A percentile compares a stretch with the other conserved stretches of the same genome.
Evolutionary conservation across 2,888 invertebrate species (phyloP).

Genomic region (Ligdia adustata): DNA sequence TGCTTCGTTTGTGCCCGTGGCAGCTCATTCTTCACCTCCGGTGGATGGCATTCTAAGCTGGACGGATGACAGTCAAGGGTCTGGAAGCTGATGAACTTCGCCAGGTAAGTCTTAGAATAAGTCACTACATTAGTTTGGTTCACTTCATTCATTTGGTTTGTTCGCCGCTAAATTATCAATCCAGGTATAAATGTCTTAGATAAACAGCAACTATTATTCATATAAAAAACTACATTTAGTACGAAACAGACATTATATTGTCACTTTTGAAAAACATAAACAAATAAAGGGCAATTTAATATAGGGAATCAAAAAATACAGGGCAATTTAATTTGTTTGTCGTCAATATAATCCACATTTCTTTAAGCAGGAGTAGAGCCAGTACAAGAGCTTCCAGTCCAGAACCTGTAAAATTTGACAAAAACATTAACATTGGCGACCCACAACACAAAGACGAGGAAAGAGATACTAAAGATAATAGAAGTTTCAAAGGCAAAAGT

Average conservation of each 20-base stretch:
- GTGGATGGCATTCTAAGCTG: slow-evolving; percentile 63
- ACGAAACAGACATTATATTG: not conserved
- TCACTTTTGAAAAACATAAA: not conserved
- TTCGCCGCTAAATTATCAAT: too few species aligned
- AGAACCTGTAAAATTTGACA: slow-evolving; percentile 4
- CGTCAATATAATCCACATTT: slow-evolving; percentile 1
- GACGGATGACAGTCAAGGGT: slow-evolving; percentile 68
- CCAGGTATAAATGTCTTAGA: too few species aligned
- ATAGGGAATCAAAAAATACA: not conserved
- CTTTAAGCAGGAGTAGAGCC: slow-evolving; percentile 34
- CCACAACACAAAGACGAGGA: not conserved
- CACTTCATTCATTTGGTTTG: too few species aligned
- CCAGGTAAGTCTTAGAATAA: slow-evolving; percentile 53
- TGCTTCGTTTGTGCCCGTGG: slow-evolving; percentile 37
- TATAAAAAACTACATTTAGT: not conserved
- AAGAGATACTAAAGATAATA: not conserved
- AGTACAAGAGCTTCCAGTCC: slow-evolving; percentile 20
- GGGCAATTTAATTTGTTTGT: not conserved
- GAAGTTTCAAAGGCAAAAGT: not conserved
- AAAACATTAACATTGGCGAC: not conserved
- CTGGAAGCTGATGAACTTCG: slow-evolving; percentile 60
- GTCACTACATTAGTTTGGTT: slow-evolving; percentile 35
- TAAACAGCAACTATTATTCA: too few species aligned
- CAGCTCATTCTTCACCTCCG: slow-evolving; percentile 69
- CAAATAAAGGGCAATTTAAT: not conserved